These are phyloP conservation scores for Dasypus novemcinctus DNA, from an alignment of 2,113 vertebrate genomes.

Conservation along the genomic window DNA sequence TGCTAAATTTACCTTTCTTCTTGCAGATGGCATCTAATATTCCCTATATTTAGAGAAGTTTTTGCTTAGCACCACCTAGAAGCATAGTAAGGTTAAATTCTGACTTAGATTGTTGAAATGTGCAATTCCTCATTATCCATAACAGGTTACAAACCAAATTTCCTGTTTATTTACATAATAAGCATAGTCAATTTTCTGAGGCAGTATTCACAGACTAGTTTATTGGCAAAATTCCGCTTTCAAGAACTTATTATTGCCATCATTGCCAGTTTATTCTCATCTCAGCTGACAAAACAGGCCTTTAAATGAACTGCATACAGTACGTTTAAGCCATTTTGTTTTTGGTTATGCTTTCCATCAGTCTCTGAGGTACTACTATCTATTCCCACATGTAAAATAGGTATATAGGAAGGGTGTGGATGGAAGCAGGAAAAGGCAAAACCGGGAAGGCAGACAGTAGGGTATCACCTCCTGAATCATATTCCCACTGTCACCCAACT, in stretches of 20 bases:
- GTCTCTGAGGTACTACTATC: not conserved
- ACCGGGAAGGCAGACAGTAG: not conserved
- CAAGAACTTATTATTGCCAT: not conserved
- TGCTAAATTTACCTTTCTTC: not conserved
- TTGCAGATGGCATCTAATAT: not conserved
- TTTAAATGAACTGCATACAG: not conserved
- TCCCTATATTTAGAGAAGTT: not conserved
- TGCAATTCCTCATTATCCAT: not conserved
- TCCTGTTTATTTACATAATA: not conserved
- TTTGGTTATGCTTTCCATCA: not conserved
- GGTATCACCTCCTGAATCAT: not conserved
- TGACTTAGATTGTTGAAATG: not conserved
- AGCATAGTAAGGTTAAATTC: not conserved
- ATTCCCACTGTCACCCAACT: too few relatives aligned
- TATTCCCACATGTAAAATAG: too few relatives aligned
- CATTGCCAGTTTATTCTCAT: conserved; percentile 3
- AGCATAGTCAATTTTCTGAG: not conserved
- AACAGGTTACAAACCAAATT: not conserved
- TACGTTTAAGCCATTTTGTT: not conserved
- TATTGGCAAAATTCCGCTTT: not conserved
- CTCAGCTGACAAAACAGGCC: not conserved
- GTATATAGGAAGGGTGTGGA: not conserved
- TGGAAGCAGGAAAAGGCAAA: too few relatives aligned
- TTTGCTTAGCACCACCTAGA: not conserved
- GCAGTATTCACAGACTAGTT: not conserved